phyloP scores from a whole-genome alignment of 2,888 invertebrate species.

The Drosophila cyrtoloma region DNA sequence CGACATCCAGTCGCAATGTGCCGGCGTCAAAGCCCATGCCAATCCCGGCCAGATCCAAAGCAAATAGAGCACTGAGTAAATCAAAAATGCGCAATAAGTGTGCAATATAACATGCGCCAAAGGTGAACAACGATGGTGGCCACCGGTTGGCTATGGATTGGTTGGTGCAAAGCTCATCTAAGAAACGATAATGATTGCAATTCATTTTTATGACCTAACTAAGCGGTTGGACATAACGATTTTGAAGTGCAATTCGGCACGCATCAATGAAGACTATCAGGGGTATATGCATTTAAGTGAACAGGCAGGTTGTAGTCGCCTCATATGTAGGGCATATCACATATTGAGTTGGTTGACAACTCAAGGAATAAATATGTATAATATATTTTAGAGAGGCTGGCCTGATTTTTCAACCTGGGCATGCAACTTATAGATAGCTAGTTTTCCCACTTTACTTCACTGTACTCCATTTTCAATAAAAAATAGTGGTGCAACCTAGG shows the following conservation, averaged over 20 bases:
- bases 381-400: neutral
- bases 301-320: conserved; percentile 17
- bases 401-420: neutral
- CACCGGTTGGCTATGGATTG: neutral
- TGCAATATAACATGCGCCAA: conserved; percentile 58
- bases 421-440: neutral
- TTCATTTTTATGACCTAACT: conserved; percentile 72
- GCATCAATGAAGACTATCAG: conserved; percentile 49
- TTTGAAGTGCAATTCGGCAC: conserved; percentile 67
- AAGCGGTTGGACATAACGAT: conserved; percentile 69
- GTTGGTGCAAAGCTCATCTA: conserved; percentile 61
- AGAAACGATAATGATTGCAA: conserved; percentile 82
- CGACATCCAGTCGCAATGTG: conserved; percentile 10
- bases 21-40: conserved; percentile 24
- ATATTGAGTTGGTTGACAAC: neutral
- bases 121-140: conserved; percentile 24
- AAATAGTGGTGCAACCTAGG: conserved; percentile 28
- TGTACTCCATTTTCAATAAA: conserved; percentile 26
- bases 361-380: neutral
- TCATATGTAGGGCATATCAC: conserved; percentile 10
- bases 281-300: conserved; percentile 31
- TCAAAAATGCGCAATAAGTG: conserved; percentile 74
- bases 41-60: conserved; percentile 27
- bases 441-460: conserved; percentile 10
- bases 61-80: conserved; percentile 56